A percentile compares a stretch with the other conserved stretches of the same genome.
These are phyloP conservation scores for Dasysyrphus albostriatus DNA, from an alignment of 2,888 invertebrate genomes.

Conservation along the genomic window DNA sequence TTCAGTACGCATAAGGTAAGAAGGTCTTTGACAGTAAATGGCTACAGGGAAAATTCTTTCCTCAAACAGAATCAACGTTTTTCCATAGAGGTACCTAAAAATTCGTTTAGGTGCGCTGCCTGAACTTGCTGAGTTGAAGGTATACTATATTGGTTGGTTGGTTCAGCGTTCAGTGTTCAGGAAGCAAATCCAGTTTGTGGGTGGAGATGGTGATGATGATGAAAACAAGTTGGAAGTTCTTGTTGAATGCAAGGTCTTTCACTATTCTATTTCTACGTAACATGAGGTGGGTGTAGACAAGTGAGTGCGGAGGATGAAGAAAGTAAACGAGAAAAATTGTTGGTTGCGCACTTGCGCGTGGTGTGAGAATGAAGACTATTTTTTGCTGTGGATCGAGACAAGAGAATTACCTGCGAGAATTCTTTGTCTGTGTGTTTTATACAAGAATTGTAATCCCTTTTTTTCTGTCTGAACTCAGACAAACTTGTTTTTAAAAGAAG, in stretches of 20 bases:
- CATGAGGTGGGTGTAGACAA: slow-evolving; percentile 48
- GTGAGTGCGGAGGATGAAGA: slow-evolving; percentile 18
- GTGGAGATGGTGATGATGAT: slow-evolving; percentile 61
- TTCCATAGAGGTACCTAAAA: not conserved
- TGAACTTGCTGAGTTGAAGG: slow-evolving; percentile 31
- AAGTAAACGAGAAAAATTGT: slow-evolving; percentile 36
- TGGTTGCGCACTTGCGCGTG: slow-evolving; percentile 44
- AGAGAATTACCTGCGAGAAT: not conserved
- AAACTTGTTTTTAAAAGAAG: not conserved
- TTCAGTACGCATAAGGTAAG: slow-evolving; percentile 58
- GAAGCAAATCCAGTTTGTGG: slow-evolving; percentile 73
- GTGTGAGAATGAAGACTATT: slow-evolving; percentile 38
- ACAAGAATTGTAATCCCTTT: not conserved
- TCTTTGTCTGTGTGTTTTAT: not conserved
- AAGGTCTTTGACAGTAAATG: slow-evolving; percentile 68
- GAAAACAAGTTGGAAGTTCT: slow-evolving; percentile 70
- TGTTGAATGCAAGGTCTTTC: slow-evolving; percentile 64
- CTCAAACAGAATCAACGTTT: slow-evolving; percentile 14
- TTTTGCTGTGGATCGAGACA: slow-evolving; percentile 3
- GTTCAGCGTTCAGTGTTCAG: slow-evolving; percentile 42
- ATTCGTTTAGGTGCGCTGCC: slow-evolving; percentile 21
- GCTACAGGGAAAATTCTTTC: slow-evolving; percentile 57
- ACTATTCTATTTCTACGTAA: slow-evolving; percentile 36
- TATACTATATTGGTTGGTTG: slow-evolving; percentile 51
- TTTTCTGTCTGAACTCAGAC: not conserved